These are phyloP conservation scores for Salvelinus fontinalis DNA, from an alignment of 2,113 vertebrate genomes.

Conservation along the genomic window DNA sequence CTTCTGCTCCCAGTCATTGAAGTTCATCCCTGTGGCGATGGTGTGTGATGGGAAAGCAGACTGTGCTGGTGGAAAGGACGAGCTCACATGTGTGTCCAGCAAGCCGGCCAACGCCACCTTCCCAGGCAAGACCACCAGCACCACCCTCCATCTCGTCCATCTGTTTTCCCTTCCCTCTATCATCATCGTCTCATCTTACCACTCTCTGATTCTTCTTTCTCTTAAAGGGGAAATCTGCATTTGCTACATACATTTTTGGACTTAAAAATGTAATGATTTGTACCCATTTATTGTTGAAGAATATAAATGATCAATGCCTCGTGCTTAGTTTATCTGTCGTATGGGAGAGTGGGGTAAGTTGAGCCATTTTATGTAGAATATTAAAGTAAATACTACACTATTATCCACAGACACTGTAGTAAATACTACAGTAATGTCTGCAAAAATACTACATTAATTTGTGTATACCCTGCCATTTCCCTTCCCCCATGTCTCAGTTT, in stretches of 20 bases:
- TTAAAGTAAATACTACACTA: no score
- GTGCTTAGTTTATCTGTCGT: no score
- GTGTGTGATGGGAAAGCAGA: slow-evolving; percentile 69
- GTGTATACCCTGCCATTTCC: no score
- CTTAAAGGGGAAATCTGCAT: background rate
- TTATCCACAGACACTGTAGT: no score
- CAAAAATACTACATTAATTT: no score
- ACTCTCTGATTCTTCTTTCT: background rate
- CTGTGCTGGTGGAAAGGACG: slow-evolving; percentile 72
- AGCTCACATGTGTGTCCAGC: slow-evolving; percentile 64
- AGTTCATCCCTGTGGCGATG: slow-evolving; percentile 59
- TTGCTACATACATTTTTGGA: background rate
- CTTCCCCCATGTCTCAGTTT: no score
- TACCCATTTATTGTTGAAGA: no score
- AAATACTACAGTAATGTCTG: no score
- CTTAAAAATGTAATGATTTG: no score
- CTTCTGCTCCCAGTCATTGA: slow-evolving; percentile 69
- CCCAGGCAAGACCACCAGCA: slow-evolving; percentile 18
- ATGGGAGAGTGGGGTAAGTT: no score
- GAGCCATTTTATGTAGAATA: no score
- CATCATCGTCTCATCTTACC: background rate
- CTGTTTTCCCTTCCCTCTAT: background rate
- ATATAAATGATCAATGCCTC: no score
- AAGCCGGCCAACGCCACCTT: slow-evolving; percentile 24
- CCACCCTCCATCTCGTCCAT: background rate